Base-by-base conservation (phyloP, 2,888 invertebrate genomes). In the Drosophila meridionalis region DNA sequence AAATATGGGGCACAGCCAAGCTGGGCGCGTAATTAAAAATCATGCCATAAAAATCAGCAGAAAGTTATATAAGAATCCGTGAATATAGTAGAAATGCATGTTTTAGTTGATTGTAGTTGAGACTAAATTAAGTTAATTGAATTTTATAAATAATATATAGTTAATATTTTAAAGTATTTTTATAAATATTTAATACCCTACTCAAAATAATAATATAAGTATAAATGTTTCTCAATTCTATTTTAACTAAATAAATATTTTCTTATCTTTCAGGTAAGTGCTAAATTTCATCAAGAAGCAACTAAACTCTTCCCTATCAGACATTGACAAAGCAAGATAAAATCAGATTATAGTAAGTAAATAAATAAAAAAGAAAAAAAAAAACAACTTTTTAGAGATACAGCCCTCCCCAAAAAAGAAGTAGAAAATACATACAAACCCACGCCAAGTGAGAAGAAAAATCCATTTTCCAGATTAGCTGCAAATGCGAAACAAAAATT, bases 381-480 rank as follows among this genome's bases (percentile, higher is more conserved):
- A 20, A 20, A n/a, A n/a, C n/a, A n/a, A 53, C 38, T 47, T 70
- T 43, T 47, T 40, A 63, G 57, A 59, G 58, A 61, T 20, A 67
- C 56, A 53, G 60, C 68, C 47, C 67, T 59, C 40, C 26, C 28
- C 36, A 36, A 30, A 45, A 40, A 28, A 50, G 4, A n/a, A 50
- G n/a, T n/a, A 34, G 20, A 20, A 20, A 20, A 20, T 20, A 20
- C 20, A 20, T 20, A 42, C 28, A 45, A 30, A 38, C 55, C 26
- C 50, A 70, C 14, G 53, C 55, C 34, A 36, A 32, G 36, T 42
- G 40, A 52, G 63, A 63, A 73, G 81, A 64, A 77, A 80, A 79
- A 79, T 62, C 86, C 81, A 89, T 89, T 87, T 86, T 85, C 85
- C 77, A 85, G 86, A 86, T 86, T 86, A 86, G 79, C 80, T 73